Base-by-base conservation (phyloP, 2,797 vertebrate genomes). In the Gymnodraco acuticeps region DNA sequence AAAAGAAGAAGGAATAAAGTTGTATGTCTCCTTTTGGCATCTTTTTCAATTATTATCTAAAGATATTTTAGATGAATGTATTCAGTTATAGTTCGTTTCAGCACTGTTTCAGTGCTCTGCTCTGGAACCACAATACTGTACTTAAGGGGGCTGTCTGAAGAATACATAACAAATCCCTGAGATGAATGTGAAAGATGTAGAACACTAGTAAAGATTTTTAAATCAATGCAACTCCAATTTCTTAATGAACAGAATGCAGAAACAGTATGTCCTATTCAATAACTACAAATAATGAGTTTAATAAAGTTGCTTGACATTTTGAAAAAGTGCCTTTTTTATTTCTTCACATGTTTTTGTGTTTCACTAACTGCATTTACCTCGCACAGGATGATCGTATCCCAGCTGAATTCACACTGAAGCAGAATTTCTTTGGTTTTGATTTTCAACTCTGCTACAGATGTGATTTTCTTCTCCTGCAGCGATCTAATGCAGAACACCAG, bases 401-500 rank as follows among this genome's bases (percentile, higher is more conserved):
- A 4, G 3, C 19, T 58, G 17, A 72, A 71, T 63, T 66, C 16
- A 51, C 48, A 14, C n/a, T 15, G 19, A 60, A 38, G 45, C 27
- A 50, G 27, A 27, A 27, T 27, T 27, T 27, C 27, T 27, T 27
- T 27, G 27, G 27, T 27, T 27, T 27, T 5, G 27, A 27, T 38
- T 46, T 60, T 13, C 4, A 33, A 3, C 60, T 53, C 33, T 48
- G 61, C 19, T 41, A 52, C 63, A 81, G 27, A 77, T 73, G 73
- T 41, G 53, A 60, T 17, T 4, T 62, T 20, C 16, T 62, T 42
- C 11, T 11, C 42, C 45, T 5, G 13, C 33, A 50, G 70, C 1
- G 1, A 23, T 31, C 10, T 78, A 65, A 82, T 76, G 17, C 59
- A 48, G 75, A 78, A 33, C 71, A 74, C 33, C 59, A 46, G 70